phyloP scores from a whole-genome alignment of 2,888 invertebrate species.

The Chironomus riparius region DNA sequence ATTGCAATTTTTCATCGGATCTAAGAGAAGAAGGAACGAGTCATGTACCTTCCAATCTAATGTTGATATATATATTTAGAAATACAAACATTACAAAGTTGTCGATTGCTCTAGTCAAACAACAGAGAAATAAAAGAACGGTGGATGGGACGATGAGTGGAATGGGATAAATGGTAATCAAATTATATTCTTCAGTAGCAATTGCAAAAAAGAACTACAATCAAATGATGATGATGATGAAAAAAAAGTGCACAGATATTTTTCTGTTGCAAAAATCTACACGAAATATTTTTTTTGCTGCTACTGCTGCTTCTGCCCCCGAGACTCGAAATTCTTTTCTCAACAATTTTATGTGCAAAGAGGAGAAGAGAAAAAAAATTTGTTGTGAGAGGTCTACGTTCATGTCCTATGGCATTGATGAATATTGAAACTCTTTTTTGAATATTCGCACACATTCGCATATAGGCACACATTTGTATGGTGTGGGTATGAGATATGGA shows the following conservation, averaged over 20 bases:
- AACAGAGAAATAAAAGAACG: not conserved
- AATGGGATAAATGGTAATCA: conserved; percentile 17
- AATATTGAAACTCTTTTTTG: not conserved
- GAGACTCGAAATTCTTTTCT: not conserved
- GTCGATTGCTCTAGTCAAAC: not conserved
- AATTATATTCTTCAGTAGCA: conserved; percentile 9
- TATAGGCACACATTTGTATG: not conserved
- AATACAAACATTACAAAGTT: not conserved
- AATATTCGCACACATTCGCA: not conserved
- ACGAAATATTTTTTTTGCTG: not conserved
- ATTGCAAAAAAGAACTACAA: not conserved
- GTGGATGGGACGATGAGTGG: not conserved
- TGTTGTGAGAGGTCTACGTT: not conserved
- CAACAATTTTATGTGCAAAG: too few relatives aligned
- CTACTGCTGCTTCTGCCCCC: not conserved
- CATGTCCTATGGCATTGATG: not conserved
- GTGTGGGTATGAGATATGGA: too few relatives aligned
- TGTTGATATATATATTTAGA: not conserved
- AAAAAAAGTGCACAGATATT: conserved; percentile 1
- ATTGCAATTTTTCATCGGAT: conserved; percentile 23
- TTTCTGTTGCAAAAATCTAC: not conserved
- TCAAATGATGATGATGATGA: conserved; percentile 8
- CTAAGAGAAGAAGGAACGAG: not conserved
- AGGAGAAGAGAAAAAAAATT: too few relatives aligned
- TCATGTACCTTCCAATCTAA: not conserved